phyloP scores from a whole-genome alignment of 2,797 vertebrate genomes.

The Remorina albescens region DNA sequence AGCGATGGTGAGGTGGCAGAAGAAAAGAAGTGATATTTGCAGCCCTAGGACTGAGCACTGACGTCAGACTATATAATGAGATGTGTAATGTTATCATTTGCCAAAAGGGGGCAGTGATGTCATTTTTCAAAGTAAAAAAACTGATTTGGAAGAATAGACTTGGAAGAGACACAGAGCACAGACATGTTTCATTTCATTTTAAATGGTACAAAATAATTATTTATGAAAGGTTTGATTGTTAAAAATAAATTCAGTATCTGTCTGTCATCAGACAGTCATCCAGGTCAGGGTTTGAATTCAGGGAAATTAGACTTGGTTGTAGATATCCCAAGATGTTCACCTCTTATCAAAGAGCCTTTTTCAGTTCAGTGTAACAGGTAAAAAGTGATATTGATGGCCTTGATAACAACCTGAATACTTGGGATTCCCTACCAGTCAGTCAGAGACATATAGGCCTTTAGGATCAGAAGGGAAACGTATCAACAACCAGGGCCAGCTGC shows the following conservation, averaged over 20 bases:
- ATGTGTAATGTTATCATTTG: slow-evolving; percentile 46
- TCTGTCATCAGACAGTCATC: no score
- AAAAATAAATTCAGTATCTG: background rate
- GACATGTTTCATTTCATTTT: slow-evolving; percentile 33
- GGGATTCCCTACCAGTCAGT: no score
- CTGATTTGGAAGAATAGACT: slow-evolving; percentile 8
- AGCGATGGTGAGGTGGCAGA: slow-evolving; percentile 14
- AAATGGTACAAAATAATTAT: slow-evolving; percentile 2
- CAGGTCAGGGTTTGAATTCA: no score
- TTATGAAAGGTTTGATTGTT: slow-evolving; percentile 1
- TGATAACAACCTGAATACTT: no score
- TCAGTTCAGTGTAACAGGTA: no score
- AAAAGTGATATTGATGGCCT: no score
- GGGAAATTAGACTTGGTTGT: no score
- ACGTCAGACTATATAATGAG: slow-evolving; percentile 82
- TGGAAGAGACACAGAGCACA: slow-evolving; percentile 23
- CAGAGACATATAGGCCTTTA: no score
- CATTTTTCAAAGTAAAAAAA: slow-evolving; percentile 30
- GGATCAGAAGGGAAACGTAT: no score
- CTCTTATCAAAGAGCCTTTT: no score
- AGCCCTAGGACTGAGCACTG: slow-evolving; percentile 52
- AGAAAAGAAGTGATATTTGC: slow-evolving; percentile 12
- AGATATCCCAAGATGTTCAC: no score
- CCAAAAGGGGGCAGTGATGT: slow-evolving; percentile 80
- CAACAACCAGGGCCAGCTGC: no score